Conservation (phyloP, 2,113 vertebrate genomes). For the Epinephelus lanceolatus region DNA sequence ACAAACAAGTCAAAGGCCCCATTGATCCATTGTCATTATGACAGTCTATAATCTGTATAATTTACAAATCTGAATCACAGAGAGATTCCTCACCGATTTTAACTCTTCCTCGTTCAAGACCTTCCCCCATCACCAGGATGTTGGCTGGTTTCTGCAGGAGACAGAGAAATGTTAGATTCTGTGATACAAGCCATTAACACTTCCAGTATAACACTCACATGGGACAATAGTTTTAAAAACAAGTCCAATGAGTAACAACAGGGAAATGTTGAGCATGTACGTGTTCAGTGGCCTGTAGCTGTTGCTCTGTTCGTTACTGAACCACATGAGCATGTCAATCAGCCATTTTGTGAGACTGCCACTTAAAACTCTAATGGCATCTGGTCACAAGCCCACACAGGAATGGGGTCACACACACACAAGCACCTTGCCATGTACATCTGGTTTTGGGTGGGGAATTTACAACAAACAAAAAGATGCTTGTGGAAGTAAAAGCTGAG, state of each 20-base stretch:
- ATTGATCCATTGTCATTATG: conserved; percentile 5
- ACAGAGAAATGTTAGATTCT: conserved; percentile 6
- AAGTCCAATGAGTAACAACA: no score
- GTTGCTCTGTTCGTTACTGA: not conserved
- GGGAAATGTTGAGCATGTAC: not conserved
- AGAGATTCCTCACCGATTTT: conserved; percentile 91
- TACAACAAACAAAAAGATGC: no score
- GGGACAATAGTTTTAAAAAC: not conserved
- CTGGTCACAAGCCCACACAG: not conserved
- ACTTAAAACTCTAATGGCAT: not conserved
- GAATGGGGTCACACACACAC: not conserved
- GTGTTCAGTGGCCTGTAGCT: not conserved
- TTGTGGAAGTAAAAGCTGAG: no score
- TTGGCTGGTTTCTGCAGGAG: conserved; percentile 97
- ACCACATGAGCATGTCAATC: conserved; percentile 11
- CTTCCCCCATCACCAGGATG: conserved; percentile 99
- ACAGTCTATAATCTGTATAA: not conserved
- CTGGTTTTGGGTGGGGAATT: not conserved
- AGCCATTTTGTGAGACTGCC: conserved; percentile 10
- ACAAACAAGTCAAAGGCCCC: conserved; percentile 29
- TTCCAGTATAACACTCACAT: no score
- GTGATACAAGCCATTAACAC: not conserved
- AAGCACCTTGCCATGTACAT: not conserved
- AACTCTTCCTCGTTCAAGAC: conserved; percentile 97
- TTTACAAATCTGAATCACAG: not conserved